These are phyloP conservation scores for Hephaestus fuliginosus DNA, from an alignment of 2,797 vertebrate species.

Conservation along the genomic window DNA sequence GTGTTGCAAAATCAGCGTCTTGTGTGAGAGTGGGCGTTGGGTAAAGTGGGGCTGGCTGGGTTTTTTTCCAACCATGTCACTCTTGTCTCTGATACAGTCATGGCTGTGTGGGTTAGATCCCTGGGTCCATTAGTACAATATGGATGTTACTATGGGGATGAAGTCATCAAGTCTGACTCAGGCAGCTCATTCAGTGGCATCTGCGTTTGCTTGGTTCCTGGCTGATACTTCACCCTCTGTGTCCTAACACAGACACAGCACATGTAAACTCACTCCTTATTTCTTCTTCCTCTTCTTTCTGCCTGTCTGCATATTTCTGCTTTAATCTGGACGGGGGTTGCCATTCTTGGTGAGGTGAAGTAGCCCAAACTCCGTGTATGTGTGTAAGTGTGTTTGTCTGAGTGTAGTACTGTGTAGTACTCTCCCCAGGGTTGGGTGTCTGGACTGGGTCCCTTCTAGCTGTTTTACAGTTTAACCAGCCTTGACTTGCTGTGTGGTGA, in stretches of 20 bases:
- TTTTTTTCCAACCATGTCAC: slow-evolving; percentile 58
- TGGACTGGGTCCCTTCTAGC: slow-evolving; percentile 89
- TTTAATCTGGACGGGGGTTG: slow-evolving; percentile 9
- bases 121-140: slow-evolving; percentile 40
- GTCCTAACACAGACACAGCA: slow-evolving; percentile 42
- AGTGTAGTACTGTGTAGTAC: slow-evolving; percentile 26
- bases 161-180: slow-evolving; percentile 68
- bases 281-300: background rate
- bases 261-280: slow-evolving; percentile 26
- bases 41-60: slow-evolving; percentile 46
- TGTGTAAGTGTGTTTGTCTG: slow-evolving; percentile 31
- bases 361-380: slow-evolving; percentile 19
- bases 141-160: slow-evolving; percentile 38
- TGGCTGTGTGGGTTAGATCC: slow-evolving; percentile 15
- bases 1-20: slow-evolving; percentile 68
- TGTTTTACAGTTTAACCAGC: slow-evolving; percentile 91
- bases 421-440: slow-evolving; percentile 86
- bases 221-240: slow-evolving; percentile 44
- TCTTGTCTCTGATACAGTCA: slow-evolving; percentile 33
- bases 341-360: slow-evolving; percentile 26
- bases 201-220: slow-evolving; percentile 65
- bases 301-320: slow-evolving; percentile 30
- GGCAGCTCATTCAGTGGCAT: slow-evolving; percentile 51
- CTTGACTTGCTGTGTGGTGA: slow-evolving; percentile 93
- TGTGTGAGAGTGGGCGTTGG: slow-evolving; percentile 49